These are phyloP conservation scores for Pseudorectes ferrugineus DNA, from an alignment of 2,113 vertebrate genomes.

Conservation along the genomic window DNA sequence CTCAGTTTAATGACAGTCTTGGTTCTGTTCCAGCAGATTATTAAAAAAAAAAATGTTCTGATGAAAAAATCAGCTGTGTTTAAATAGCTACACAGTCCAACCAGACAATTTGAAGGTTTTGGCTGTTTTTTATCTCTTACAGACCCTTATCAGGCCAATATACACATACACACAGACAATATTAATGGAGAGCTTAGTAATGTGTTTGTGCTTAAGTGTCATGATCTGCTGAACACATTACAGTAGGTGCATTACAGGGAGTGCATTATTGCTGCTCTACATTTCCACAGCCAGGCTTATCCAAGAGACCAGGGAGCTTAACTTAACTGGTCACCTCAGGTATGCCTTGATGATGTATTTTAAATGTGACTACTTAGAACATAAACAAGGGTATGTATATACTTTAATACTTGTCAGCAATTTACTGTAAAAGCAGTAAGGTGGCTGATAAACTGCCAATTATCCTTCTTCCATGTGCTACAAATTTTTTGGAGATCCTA, in stretches of 20 bases:
- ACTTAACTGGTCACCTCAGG: not conserved
- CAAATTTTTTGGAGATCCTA: slow-evolving; percentile 55
- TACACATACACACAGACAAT: not conserved
- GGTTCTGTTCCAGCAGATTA: slow-evolving; percentile 22
- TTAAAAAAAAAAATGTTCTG: not conserved
- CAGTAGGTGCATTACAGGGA: not conserved
- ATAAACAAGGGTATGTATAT: not conserved
- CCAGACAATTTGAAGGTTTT: not conserved
- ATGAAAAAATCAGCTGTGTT: slow-evolving; percentile 14
- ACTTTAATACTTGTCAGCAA: slow-evolving; percentile 31
- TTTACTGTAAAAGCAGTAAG: slow-evolving; percentile 37
- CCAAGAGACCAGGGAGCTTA: not conserved
- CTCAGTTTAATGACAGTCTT: not conserved
- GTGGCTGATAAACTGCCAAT: slow-evolving; percentile 60
- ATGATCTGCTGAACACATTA: not conserved
- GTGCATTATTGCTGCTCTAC: not conserved
- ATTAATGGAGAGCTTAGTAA: not conserved
- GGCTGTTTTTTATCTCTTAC: not conserved
- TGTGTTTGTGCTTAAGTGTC: not conserved
- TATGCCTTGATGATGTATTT: not conserved
- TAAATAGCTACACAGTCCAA: not conserved
- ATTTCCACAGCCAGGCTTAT: not conserved
- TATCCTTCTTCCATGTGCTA: slow-evolving; percentile 65
- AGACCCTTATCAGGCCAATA: not conserved
- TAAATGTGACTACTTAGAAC: not conserved